phyloP scores from a whole-genome alignment of 1,140 invertebrate genomes.

The Limonius californicus region DNA sequence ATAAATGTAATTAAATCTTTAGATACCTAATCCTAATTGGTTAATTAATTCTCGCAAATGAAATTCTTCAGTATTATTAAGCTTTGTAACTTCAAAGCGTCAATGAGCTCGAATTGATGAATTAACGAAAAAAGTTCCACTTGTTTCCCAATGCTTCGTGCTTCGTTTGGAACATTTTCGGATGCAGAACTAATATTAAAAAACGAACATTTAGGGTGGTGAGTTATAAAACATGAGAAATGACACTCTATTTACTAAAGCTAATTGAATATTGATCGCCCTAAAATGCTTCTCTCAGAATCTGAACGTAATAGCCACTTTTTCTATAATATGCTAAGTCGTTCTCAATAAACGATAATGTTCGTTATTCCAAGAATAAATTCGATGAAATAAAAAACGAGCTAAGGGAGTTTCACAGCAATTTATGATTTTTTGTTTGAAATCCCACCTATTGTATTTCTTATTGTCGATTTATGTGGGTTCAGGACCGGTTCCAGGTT shows the following conservation, averaged over 20 bases:
- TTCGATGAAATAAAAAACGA: not conserved
- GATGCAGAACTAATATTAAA: not conserved
- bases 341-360: constrained; percentile 9
- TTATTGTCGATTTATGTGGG: no score
- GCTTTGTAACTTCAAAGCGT: not conserved
- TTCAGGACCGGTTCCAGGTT: no score
- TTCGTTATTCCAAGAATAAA: constrained; percentile 12
- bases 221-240: constrained; percentile 14
- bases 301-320: constrained; percentile 12
- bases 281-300: constrained; percentile 3
- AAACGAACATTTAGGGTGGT: not conserved
- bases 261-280: constrained; percentile 18
- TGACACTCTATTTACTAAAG: constrained; percentile 16
- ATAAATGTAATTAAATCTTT: not conserved
- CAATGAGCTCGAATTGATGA: not conserved
- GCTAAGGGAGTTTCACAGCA: no score
- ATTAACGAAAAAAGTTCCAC: not conserved
- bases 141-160: no score
- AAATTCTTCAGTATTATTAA: not conserved
- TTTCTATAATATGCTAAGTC: constrained; percentile 13
- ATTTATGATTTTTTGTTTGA: no score
- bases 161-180: not conserved
- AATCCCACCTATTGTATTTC: no score
- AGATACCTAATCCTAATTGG: constrained; percentile 1
- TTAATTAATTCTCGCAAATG: not conserved